Base-by-base conservation (phyloP, 2,888 invertebrate species). In the Cerastoderma edule region DNA sequence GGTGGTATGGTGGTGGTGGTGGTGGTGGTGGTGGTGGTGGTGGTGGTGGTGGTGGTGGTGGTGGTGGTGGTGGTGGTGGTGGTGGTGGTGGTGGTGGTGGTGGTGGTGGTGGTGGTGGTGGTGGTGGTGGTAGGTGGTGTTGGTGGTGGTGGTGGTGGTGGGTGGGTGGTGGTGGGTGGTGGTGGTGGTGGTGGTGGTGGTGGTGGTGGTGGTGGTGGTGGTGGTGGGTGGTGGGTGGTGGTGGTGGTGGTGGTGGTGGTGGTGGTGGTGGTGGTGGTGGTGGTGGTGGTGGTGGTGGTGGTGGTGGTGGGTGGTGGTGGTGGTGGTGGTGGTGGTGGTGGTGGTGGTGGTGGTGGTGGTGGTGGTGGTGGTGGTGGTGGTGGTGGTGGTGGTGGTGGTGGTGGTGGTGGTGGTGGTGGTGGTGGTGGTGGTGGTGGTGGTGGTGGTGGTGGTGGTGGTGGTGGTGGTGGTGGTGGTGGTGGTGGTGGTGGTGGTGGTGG, bases 31-130 rank as follows among this genome's bases (percentile, higher is more conserved):
- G 53, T 27, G 35, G 57, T 54, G 57, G 53, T 56, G 35, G 69
- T 32, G 57, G 53, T 27, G 53, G 56, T 27, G 69, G 44, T 56
- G 56, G 27, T 22, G 68, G 33, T 53, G 68, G 50, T 22, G 68
- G 35, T 28, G 56, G 44, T 48, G 66, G 66, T 33, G 56, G 48
- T 56, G 56, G 46, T 24, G 46, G 54, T 53, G 54, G 54, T 53
- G 54, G 54, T 53, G 54, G 54, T 53, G 54, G 54, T 16, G 54
- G 54, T 53, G 54, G 54, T 53, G 54, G 54, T 53, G 54, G 54
- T 53, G 54, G 54, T 53, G 54, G 54, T 53, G 54, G 54, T 53
- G 54, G 54, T 13, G 44, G 44, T 44, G 44, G 44, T 44, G 44
- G 44, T 44, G 16, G 44, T 44, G 44, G 44, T 44, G 44, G 44